Base-by-base conservation (phyloP, 2,888 invertebrate genomes). In the Phyllotreta striolata region DNA sequence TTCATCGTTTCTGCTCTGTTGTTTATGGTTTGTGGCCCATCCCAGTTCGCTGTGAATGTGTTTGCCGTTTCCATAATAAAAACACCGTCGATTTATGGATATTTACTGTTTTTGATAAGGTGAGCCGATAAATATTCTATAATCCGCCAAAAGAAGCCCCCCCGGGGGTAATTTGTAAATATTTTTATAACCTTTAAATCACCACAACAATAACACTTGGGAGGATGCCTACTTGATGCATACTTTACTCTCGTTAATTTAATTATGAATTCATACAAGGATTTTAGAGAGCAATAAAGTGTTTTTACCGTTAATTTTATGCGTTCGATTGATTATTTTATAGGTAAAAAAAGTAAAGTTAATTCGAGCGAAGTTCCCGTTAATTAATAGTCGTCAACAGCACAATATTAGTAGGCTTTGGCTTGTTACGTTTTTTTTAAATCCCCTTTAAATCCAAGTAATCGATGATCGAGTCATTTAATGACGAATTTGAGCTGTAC, bases 21-120 rank as follows among this genome's bases (percentile, higher is more conserved):
- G 81, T 82, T 82, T 81, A 80, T 80, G 81, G 81, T 80, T 77
- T 80, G 70, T 75, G 80, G 82, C 82, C 82, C 81, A 81, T 81
- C 82, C 82, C 81, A 82, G 82, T 81, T 80, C 75, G 81, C 81
- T 81, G 81, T 80, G 81, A 74, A 80, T 82, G 80, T 81, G 81
- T 79, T 76, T 81, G 81, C 80, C 80, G 79, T 78, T 77, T 77
- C 77, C 78, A 77, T 78, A 79, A 60, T 52, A 52, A 60, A 76
- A 71, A 72, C 73, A 74, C 71, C 68, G 72, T 70, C 75, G 74
- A 67, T 79, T 78, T 78, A 81, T 80, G 80, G 80, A 80, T 80
- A 74, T 76, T 75, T 73, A 72, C 73, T 77, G 66, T 71, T 77
- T 76, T 77, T 79, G 79, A 80, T 79, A 79, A 79, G 78, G 81